A percentile compares a stretch with the other conserved stretches of the same genome.
Evolutionary conservation across 2,113 vertebrate genomes (phyloP).

Genomic region (Lepus americanus): DNA sequence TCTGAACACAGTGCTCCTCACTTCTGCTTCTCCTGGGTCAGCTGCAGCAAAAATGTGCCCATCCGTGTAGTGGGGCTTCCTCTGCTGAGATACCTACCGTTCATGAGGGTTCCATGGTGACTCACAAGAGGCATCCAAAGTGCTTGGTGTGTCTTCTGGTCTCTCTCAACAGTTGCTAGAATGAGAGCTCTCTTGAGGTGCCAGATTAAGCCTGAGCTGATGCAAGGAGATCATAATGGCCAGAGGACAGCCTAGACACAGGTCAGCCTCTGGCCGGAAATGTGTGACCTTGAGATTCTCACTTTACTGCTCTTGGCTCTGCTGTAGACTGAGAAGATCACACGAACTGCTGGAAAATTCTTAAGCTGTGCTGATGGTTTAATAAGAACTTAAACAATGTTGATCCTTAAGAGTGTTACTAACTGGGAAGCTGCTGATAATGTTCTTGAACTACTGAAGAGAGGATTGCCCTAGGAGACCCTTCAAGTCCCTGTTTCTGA

Average conservation of each 20-base stretch:
- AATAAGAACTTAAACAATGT: neutral
- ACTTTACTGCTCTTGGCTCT: neutral
- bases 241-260: neutral
- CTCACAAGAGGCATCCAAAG: neutral
- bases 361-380: neutral
- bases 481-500: neutral
- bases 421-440: neutral
- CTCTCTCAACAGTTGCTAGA: neutral
- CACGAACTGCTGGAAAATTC: neutral
- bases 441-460: neutral
- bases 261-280: neutral
- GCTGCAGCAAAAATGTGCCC: neutral
- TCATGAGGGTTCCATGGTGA: neutral
- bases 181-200: neutral
- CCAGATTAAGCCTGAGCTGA: neutral
- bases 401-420: neutral
- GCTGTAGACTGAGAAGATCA: neutral
- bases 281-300: neutral
- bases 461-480: neutral
- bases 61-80: neutral
- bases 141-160: neutral
- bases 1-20: neutral
- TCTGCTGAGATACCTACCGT: neutral
- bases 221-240: neutral
- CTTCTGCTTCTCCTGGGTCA: neutral